phyloP scores from a whole-genome alignment of 2,797 vertebrate genomes.

The Gymnocypris eckloni region DNA sequence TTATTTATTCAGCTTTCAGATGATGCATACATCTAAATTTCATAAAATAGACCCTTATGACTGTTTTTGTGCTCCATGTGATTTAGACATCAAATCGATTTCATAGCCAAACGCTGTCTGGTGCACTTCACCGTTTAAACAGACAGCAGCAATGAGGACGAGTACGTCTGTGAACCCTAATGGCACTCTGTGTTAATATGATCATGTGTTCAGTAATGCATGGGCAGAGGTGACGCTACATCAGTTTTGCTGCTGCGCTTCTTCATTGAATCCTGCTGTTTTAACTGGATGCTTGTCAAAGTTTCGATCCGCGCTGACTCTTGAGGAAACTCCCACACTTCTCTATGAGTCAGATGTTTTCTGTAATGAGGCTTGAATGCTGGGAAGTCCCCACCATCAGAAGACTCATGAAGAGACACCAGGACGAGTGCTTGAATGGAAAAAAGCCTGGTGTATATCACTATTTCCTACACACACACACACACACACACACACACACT shows the following conservation, averaged over 20 bases:
- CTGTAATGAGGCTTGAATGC: slow-evolving; percentile 5
- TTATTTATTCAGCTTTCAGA: no score
- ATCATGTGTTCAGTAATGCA: not conserved
- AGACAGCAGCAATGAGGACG: not conserved
- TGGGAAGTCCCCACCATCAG: not conserved
- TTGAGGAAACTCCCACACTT: not conserved
- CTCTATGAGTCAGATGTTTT: slow-evolving; percentile 4
- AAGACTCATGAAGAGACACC: not conserved
- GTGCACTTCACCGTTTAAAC: not conserved
- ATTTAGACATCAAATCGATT: not conserved
- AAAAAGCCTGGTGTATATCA: not conserved
- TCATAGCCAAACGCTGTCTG: not conserved
- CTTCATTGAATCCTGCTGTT: not conserved
- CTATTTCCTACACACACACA: not conserved
- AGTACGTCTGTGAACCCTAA: not conserved
- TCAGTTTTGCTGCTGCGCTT: not conserved
- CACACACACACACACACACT: no score
- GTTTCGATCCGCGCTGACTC: not conserved
- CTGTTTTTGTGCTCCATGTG: not conserved
- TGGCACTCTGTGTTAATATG: not conserved
- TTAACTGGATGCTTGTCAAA: no score
- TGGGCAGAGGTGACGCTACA: not conserved
- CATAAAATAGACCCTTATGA: no score
- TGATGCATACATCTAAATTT: no score
- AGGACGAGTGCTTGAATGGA: not conserved